Conservation (phyloP, 2,113 vertebrate genomes). For the Manacus vitellinus region DNA sequence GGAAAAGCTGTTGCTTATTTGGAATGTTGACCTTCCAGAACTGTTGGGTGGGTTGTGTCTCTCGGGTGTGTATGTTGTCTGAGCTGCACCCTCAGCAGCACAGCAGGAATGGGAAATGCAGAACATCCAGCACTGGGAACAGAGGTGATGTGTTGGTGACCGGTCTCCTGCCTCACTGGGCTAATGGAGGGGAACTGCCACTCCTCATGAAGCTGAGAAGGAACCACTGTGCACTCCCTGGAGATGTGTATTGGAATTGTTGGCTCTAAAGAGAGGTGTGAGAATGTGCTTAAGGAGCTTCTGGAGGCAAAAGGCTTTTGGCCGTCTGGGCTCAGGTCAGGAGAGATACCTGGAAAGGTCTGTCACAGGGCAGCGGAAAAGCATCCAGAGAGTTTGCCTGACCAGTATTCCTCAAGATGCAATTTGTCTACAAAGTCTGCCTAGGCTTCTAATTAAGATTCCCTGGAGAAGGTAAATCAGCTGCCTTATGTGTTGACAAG, state of each 20-base stretch:
- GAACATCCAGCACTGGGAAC: neutral
- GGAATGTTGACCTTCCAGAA: neutral
- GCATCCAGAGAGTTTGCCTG: neutral
- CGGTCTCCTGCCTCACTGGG: neutral
- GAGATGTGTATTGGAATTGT: neutral
- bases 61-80: rapidly evolving
- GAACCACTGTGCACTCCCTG: neutral
- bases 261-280: neutral
- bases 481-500: rapidly evolving
- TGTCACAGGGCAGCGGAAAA: rapidly evolving
- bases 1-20: neutral
- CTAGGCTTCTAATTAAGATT: neutral
- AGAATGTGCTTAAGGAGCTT: neutral
- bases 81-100: neutral
- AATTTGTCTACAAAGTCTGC: neutral
- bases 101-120: neutral
- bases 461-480: neutral
- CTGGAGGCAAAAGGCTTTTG: neutral
- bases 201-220: neutral
- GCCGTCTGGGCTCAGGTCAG: neutral
- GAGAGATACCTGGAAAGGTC: neutral
- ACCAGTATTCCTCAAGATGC: neutral
- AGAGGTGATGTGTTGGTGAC: neutral
- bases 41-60: neutral
- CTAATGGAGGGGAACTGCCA: neutral